These are phyloP conservation scores for Caenorhabditis panamensis DNA, from an alignment of 2,888 invertebrate species.

Conservation along the genomic window DNA sequence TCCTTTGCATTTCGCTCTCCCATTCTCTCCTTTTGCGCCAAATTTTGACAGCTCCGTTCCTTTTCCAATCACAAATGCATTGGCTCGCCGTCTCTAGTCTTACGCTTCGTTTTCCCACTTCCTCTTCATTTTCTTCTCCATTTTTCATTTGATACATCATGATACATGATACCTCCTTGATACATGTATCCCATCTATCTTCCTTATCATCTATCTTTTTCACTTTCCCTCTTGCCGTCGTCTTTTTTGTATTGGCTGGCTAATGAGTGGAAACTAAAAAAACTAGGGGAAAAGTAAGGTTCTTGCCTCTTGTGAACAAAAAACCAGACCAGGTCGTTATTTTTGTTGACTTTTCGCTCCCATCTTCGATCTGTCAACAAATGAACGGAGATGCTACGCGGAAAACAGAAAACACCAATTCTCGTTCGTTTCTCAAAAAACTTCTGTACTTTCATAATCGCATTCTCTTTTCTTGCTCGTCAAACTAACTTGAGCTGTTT, in stretches of 20 bases:
- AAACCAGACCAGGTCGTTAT: conserved; percentile 34
- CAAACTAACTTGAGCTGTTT: too few species aligned
- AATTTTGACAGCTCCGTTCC: conserved; percentile 8
- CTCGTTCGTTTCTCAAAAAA: neutral
- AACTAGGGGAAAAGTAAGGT: neutral
- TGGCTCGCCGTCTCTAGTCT: neutral
- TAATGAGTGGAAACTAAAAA: neutral
- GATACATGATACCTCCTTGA: neutral
- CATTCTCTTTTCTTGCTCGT: too few species aligned
- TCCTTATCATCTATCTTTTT: neutral
- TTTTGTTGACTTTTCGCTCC: conserved; percentile 50
- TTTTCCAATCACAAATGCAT: neutral
- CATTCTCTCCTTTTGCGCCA: neutral
- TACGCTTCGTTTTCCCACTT: neutral
- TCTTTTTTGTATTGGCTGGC: neutral
- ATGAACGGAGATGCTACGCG: neutral
- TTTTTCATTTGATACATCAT: conserved; percentile 5
- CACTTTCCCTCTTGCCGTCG: neutral
- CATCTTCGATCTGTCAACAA: conserved; percentile 38
- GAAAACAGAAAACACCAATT: conserved; percentile 10
- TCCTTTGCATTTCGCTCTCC: neutral
- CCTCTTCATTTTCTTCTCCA: too few species aligned
- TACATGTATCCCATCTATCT: neutral
- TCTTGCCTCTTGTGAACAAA: conserved; percentile 8
- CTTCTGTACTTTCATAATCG: too few species aligned